Conservation (phyloP, 2,888 invertebrate species). For the Nineta flava region DNA sequence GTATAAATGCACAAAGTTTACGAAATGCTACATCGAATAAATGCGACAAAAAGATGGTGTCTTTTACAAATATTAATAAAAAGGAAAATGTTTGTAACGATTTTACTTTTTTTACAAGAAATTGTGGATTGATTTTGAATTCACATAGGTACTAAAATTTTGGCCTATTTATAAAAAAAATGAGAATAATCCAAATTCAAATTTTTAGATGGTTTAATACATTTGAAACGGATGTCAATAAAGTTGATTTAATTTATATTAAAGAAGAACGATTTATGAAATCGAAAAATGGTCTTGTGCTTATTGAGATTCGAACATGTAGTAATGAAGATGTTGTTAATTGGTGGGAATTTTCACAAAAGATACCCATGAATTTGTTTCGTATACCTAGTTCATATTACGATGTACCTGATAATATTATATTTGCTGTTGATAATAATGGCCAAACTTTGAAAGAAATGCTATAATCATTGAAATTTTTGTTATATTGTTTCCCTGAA, state of each 20-base stretch:
- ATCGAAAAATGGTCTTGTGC: constrained; percentile 45
- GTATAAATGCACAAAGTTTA: constrained; percentile 22
- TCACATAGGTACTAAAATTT: constrained; percentile 43
- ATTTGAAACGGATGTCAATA: constrained; percentile 17
- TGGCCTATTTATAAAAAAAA: not conserved
- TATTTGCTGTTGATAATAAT: not conserved
- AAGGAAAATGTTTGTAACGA: constrained; percentile 26
- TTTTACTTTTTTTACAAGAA: constrained; percentile 42
- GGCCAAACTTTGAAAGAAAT: not conserved
- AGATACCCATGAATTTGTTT: constrained; percentile 39
- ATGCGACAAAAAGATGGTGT: constrained; percentile 6
- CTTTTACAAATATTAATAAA: constrained; percentile 9
- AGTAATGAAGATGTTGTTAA: constrained; percentile 41
- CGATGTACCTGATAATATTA: not conserved
- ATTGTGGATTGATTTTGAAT: constrained; percentile 45
- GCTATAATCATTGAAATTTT: not conserved
- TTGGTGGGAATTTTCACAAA: constrained; percentile 45
- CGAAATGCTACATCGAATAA: constrained; percentile 4
- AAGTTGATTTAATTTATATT: too few relatives aligned
- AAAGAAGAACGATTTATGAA: constrained; percentile 26
- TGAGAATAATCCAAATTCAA: constrained; percentile 6
- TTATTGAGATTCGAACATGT: constrained; percentile 47
- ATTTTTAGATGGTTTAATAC: constrained; percentile 31
- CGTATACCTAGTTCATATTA: constrained; percentile 35
- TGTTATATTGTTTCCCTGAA: too few relatives aligned